Percentiles rank a stretch among this genome's conserved stretches.
These are phyloP conservation scores for Drosophila kikkawai DNA, from an alignment of 1,140 invertebrate genomes.

Conservation along the genomic window DNA sequence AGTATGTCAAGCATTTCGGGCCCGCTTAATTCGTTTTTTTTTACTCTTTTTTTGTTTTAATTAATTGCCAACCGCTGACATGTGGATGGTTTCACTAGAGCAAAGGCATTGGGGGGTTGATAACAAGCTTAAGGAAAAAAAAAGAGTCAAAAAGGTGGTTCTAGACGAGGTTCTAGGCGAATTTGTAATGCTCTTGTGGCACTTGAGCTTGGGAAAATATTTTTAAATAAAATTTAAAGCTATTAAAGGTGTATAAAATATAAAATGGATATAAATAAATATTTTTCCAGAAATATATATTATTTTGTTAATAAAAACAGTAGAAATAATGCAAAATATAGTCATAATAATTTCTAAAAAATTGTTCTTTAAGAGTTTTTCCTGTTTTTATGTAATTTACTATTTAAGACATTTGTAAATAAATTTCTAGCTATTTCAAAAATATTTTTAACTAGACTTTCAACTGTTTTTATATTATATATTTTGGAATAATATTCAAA, in stretches of 20 bases:
- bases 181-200: neutral
- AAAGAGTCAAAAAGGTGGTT: neutral
- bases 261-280: neutral
- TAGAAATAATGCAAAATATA: neutral
- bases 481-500: too few species aligned
- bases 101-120: conserved; percentile 65
- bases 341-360: too few species aligned
- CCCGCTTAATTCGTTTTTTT: conserved; percentile 74
- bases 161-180: neutral
- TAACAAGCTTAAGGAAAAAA: conserved; percentile 45
- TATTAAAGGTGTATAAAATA: neutral
- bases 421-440: too few species aligned
- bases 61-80: conserved; percentile 78
- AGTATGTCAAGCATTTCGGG: conserved; percentile 80
- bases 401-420: too few species aligned
- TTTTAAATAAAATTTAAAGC: accelerated
- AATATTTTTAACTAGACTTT: too few species aligned
- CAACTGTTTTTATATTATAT: too few species aligned
- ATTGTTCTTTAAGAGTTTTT: too few species aligned
- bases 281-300: neutral
- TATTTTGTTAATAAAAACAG: neutral
- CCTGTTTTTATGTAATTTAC: too few species aligned
- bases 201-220: neutral
- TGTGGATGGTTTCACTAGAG: conserved; percentile 76
- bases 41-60: conserved; percentile 54